Conservation (phyloP, 2,113 vertebrate genomes). For the Furnarius figulus region DNA sequence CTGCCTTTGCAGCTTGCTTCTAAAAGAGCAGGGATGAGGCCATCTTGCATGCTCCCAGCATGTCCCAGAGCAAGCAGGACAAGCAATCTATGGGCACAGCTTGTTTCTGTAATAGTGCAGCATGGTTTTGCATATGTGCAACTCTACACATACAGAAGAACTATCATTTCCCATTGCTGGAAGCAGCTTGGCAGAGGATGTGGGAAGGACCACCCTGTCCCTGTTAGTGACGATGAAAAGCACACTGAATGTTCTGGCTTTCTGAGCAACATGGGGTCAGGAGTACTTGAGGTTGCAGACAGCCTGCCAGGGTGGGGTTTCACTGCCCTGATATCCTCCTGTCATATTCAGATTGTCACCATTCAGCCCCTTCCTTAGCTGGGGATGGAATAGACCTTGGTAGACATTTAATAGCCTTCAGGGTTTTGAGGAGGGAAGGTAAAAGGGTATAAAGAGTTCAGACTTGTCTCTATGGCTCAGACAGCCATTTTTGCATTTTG, state of each 20-base stretch:
- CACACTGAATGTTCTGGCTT: background rate
- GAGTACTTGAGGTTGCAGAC: background rate
- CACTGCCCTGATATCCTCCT: background rate
- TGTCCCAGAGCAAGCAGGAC: background rate
- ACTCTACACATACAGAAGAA: accelerated
- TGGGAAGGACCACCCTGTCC: background rate
- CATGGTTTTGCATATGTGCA: accelerated
- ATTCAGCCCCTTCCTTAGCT: background rate
- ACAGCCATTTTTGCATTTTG: background rate
- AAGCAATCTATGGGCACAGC: background rate
- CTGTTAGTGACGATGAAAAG: background rate
- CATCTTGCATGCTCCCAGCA: accelerated
- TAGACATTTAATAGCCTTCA: background rate
- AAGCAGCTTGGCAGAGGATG: background rate
- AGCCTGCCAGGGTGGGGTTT: background rate
- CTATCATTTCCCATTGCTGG: background rate
- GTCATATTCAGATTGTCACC: background rate
- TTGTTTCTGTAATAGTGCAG: background rate
- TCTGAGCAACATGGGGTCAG: background rate
- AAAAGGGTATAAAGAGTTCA: background rate
- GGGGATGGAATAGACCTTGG: background rate
- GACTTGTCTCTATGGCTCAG: background rate
- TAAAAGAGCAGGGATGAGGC: background rate
- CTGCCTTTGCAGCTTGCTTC: background rate
- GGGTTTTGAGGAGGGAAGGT: background rate